Conservation (phyloP, 2,113 vertebrate species). For the Hirundichthys speculiger region DNA sequence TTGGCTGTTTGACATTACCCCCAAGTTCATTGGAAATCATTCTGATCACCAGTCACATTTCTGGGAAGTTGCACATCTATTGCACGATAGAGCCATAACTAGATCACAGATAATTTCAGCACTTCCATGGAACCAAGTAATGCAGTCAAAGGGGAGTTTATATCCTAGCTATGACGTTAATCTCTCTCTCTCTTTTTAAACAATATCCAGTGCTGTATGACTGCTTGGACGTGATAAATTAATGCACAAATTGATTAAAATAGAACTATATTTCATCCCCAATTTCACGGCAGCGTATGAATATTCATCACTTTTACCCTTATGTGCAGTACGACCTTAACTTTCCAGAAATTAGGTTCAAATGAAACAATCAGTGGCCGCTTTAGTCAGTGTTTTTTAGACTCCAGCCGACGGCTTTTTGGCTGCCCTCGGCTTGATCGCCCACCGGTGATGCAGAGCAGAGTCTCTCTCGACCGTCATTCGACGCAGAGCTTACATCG, state of each 20-base stretch:
- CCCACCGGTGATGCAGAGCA: constrained; percentile 37
- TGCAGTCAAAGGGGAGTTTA: constrained; percentile 28
- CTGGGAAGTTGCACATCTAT: background rate
- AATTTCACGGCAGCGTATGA: background rate
- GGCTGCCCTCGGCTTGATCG: constrained; percentile 33
- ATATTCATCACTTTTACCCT: constrained; percentile 30
- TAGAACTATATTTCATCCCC: constrained; percentile 25
- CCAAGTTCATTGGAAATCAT: background rate
- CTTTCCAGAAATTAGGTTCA: constrained; percentile 39
- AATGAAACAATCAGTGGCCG: constrained; percentile 36
- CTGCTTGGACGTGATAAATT: constrained; percentile 32
- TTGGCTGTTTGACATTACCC: background rate
- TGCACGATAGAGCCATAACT: background rate
- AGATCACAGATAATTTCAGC: constrained; percentile 17
- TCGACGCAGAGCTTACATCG: constrained; percentile 28
- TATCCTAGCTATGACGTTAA: constrained; percentile 15
- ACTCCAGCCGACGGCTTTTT: constrained; percentile 26
- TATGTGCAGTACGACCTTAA: background rate
- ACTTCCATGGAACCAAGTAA: constrained; percentile 28
- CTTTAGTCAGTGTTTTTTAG: constrained; percentile 27
- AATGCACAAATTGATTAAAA: constrained; percentile 34
- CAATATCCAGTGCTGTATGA: constrained; percentile 11
- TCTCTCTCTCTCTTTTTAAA: background rate
- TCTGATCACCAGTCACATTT: background rate
- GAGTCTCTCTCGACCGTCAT: constrained; percentile 23